phyloP scores from a whole-genome alignment of 2,113 vertebrate species.

The Arizona elegans region DNA sequence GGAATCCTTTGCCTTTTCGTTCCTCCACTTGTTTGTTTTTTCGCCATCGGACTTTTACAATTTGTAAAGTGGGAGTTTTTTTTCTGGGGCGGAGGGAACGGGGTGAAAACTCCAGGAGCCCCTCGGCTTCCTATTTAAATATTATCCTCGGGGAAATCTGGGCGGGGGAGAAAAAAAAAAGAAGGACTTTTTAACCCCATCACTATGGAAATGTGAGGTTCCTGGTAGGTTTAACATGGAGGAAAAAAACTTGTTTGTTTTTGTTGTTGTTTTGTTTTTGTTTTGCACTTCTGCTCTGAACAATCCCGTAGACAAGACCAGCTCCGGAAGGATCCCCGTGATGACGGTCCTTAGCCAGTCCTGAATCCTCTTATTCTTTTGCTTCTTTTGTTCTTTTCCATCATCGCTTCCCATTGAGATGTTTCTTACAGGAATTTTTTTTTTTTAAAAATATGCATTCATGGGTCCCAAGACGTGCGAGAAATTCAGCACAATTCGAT shows the following conservation, averaged over 20 bases:
- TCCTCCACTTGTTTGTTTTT: slow-evolving; percentile 66
- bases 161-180: background rate
- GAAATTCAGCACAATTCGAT: background rate
- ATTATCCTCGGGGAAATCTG: background rate
- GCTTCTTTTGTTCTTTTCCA: too few species aligned
- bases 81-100: slow-evolving; percentile 33
- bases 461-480: background rate
- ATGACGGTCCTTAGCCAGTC: background rate
- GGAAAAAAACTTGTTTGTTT: background rate
- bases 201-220: background rate
- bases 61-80: slow-evolving; percentile 40
- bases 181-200: background rate
- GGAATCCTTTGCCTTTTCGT: slow-evolving; percentile 68
- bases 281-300: background rate
- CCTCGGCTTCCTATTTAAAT: slow-evolving; percentile 19
- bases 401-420: background rate
- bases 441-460: too few species aligned
- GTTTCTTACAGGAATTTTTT: background rate
- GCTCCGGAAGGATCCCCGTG: background rate
- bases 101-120: background rate
- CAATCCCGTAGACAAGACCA: background rate
- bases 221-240: background rate
- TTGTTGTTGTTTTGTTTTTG: background rate
- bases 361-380: background rate
- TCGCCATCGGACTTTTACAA: slow-evolving; percentile 22